Percentiles rank a stretch among this genome's conserved stretches.
Conservation (phyloP, 2,113 vertebrate genomes). For the Crotalus viridis region DNA sequence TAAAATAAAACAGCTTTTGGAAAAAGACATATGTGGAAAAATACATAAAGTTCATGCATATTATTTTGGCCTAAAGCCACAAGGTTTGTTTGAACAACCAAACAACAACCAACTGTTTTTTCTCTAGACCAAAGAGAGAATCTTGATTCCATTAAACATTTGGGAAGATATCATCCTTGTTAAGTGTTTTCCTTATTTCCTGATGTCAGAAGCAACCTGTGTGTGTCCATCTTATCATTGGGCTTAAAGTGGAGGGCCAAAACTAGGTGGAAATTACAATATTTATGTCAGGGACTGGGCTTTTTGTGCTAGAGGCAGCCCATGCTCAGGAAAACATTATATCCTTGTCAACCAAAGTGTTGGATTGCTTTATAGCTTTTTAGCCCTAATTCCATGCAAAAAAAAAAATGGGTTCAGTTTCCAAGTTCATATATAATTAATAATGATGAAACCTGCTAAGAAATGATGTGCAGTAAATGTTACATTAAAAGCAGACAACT, state of each 20-base stretch:
- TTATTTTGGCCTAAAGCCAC: background rate
- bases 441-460: conserved; percentile 45
- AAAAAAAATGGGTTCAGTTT: conserved; percentile 37
- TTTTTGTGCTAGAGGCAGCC: conserved; percentile 11
- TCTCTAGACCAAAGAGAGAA: conserved; percentile 26
- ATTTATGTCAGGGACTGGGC: conserved; percentile 31
- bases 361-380: conserved; percentile 37
- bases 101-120: conserved; percentile 14
- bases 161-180: conserved; percentile 7
- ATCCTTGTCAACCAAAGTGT: conserved; percentile 41
- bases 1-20: background rate
- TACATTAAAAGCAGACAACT: conserved; percentile 13
- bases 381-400: conserved; percentile 42
- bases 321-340: conserved; percentile 47
- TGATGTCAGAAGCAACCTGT: conserved; percentile 40
- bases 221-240: background rate
- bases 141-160: conserved; percentile 19
- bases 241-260: conserved; percentile 22
- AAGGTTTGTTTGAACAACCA: background rate
- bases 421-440: background rate
- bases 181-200: conserved; percentile 31
- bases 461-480: conserved; percentile 23
- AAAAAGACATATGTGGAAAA: background rate
- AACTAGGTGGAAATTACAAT: conserved; percentile 20
- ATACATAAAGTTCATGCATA: background rate